These are phyloP conservation scores for Candoia aspera DNA, from an alignment of 2,113 vertebrate species.

Conservation along the genomic window DNA sequence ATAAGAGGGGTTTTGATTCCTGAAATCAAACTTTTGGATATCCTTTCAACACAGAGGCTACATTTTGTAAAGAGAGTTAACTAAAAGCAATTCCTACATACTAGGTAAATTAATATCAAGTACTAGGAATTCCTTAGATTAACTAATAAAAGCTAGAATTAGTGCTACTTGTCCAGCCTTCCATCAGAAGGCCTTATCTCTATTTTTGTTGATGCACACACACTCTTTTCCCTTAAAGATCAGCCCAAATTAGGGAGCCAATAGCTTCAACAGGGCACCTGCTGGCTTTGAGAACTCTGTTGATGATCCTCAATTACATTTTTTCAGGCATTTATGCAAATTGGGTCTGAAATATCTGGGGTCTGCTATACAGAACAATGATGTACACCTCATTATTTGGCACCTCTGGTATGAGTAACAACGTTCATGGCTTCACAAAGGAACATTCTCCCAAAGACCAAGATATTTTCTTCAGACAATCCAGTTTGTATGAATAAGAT, in stretches of 20 bases:
- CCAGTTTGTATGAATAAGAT: neutral
- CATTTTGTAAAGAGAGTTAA: neutral
- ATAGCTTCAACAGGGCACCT: slow-evolving; percentile 24
- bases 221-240: slow-evolving; percentile 9
- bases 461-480: neutral
- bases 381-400: neutral
- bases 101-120: neutral
- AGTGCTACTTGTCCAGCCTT: neutral
- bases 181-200: slow-evolving; percentile 1
- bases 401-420: neutral
- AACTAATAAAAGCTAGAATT: neutral
- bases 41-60: neutral
- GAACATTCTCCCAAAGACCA: neutral
- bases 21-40: neutral
- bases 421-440: neutral
- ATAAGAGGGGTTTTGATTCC: neutral
- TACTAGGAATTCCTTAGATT: neutral
- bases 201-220: slow-evolving; percentile 25
- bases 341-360: slow-evolving; percentile 12
- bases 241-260: slow-evolving; percentile 12
- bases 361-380: neutral
- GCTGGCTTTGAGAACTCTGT: slow-evolving; percentile 31
- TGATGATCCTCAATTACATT: slow-evolving; percentile 23
- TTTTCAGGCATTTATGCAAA: slow-evolving; percentile 34
- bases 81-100: neutral